These are phyloP conservation scores for Invenusta paracnida DNA, from an alignment of 2,888 invertebrate species.

Conservation along the genomic window DNA sequence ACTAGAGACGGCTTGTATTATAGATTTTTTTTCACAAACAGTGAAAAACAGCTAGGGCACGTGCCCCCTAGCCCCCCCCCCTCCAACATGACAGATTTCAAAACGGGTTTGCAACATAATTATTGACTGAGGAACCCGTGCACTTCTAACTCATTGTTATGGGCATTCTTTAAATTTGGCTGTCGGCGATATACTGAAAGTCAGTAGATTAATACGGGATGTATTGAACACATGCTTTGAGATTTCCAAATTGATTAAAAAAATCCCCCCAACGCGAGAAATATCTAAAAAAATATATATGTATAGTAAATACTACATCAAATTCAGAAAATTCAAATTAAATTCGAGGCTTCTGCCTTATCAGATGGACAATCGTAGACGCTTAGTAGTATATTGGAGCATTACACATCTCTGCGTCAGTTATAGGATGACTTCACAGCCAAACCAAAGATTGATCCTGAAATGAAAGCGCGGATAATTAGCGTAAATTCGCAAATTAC, in stretches of 20 bases:
- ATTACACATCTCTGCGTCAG: not conserved
- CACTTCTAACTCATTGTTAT: not conserved
- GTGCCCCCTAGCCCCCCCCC: too few relatives aligned
- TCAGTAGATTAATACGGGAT: not conserved
- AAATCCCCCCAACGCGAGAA: not conserved
- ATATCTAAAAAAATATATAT: not conserved
- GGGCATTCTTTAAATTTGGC: not conserved
- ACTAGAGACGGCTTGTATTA: too few relatives aligned
- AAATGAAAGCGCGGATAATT: not conserved
- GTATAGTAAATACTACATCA: not conserved
- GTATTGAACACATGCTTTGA: not conserved
- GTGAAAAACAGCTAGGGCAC: too few relatives aligned
- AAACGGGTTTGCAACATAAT: not conserved
- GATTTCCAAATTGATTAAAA: not conserved
- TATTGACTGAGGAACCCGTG: constrained; percentile 12
- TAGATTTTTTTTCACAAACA: too few relatives aligned
- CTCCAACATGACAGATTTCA: not conserved
- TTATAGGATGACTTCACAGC: not conserved
- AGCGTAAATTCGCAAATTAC: not conserved
- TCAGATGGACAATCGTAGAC: not conserved
- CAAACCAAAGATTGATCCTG: not conserved
- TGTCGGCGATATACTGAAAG: not conserved
- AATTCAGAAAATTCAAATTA: not conserved
- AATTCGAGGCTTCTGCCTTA: not conserved
- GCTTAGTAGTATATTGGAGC: not conserved